Conservation (phyloP, 64 coral and sea anemone species). For the Hydrozoanthus tunicans region DNA sequence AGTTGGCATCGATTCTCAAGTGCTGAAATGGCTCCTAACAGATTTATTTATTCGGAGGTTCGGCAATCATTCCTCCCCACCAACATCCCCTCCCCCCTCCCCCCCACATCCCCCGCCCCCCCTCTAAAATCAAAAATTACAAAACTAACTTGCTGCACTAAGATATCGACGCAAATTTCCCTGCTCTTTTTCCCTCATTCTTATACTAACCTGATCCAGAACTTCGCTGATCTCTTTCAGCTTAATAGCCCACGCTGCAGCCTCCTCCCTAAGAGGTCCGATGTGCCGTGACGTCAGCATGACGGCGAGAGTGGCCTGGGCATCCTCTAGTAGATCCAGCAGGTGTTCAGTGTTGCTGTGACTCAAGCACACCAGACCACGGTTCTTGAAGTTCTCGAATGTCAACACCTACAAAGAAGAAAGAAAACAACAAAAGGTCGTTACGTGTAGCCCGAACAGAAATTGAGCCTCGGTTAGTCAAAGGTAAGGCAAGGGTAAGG, state of each 20-base stretch:
- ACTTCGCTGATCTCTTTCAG: slow-evolving; percentile 95
- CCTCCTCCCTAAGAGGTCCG: slow-evolving; percentile 93
- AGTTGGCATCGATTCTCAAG: too few relatives aligned
- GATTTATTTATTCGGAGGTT: too few relatives aligned
- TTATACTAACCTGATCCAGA: slow-evolving; percentile 78
- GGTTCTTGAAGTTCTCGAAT: slow-evolving; percentile 98
- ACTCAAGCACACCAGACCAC: slow-evolving; percentile 85
- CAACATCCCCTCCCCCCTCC: too few relatives aligned
- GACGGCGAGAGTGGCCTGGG: slow-evolving; percentile 90
- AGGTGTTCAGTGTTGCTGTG: slow-evolving; percentile 94
- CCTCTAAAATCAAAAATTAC: too few relatives aligned
- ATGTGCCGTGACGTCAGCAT: slow-evolving; percentile 98
- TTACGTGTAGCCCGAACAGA: too few relatives aligned
- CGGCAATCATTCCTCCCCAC: too few relatives aligned
- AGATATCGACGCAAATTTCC: too few relatives aligned
- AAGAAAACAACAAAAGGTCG: background rate
- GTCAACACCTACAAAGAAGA: slow-evolving; percentile 70
- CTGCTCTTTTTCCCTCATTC: background rate
- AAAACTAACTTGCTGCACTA: too few relatives aligned
- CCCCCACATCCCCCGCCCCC: too few relatives aligned
- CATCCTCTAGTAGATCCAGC: slow-evolving; percentile 91
- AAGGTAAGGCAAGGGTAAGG: too few relatives aligned
- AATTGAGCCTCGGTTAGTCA: too few relatives aligned
- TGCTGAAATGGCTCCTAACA: too few relatives aligned
- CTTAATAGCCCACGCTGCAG: slow-evolving; percentile 96